phyloP scores from a whole-genome alignment of 1,140 invertebrate genomes.

The Bradysia coprophila region DNA sequence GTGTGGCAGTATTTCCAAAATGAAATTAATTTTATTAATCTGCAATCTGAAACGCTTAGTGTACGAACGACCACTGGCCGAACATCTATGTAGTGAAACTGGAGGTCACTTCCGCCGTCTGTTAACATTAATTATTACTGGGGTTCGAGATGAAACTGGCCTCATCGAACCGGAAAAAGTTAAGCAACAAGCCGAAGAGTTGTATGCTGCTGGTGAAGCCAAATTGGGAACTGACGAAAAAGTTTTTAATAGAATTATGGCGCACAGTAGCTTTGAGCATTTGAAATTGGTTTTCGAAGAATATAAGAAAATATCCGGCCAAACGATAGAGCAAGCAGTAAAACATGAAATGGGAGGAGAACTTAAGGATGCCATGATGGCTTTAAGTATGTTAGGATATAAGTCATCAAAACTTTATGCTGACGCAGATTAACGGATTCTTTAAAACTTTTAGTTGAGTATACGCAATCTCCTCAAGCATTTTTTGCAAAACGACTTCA shows the following conservation, averaged over 20 bases:
- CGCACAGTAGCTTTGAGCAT: constrained; percentile 45
- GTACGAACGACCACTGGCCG: constrained; percentile 50
- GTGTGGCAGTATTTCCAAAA: no score
- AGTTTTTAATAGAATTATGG: constrained; percentile 47
- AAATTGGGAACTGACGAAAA: constrained; percentile 49
- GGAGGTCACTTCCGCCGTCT: constrained; percentile 58
- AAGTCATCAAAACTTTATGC: background rate
- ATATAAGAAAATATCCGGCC: constrained; percentile 44
- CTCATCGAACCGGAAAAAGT: constrained; percentile 29
- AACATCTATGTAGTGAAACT: constrained; percentile 60
- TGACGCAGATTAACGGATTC: background rate
- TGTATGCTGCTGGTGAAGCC: constrained; percentile 40
- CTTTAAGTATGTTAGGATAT: constrained; percentile 27
- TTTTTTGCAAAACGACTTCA: constrained; percentile 59
- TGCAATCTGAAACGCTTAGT: no score
- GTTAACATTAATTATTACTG: constrained; percentile 40
- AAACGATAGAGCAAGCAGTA: constrained; percentile 46
- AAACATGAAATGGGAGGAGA: constrained; percentile 41
- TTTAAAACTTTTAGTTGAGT: constrained; percentile 35
- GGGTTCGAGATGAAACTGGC: constrained; percentile 27
- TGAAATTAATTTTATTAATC: no score
- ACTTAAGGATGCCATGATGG: constrained; percentile 36
- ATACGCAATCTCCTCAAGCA: constrained; percentile 40
- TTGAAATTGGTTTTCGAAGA: constrained; percentile 43
- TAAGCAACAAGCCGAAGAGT: constrained; percentile 31